Evolutionary conservation across 2,888 invertebrate species (phyloP), one percentile per base, ranked within the genome.

Genomic region (Trissolcus japonicus): DNA sequence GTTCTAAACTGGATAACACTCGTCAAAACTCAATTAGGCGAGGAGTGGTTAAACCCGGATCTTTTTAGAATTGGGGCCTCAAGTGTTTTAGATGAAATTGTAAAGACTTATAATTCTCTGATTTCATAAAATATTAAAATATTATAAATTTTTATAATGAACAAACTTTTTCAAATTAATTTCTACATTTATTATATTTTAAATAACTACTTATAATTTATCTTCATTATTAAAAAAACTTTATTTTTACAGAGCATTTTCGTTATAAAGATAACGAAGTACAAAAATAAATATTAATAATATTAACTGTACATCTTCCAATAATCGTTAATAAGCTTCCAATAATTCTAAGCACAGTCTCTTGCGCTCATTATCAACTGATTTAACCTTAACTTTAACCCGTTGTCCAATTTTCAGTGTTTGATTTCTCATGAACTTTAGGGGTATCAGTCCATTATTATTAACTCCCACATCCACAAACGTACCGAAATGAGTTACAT

Each of bases 11-110:
- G 98, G 97, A 90, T 98, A 82, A 91, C 94, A 4, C 89, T 99
- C 73, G 92, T 98, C 7, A 93, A 95, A 86, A 93, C 93, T 82
- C 94, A 96, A 79, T 91, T 99, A 14, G 99, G 98, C 1, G 90
- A 93, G 62, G 93, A 94, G 14, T 99, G 98, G 98, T 89, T 98
- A 56, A 91, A 91, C 7, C 94, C 94, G 0, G 86, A 93, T 73
- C 90, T 96, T 9, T 98, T 99, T 89, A 93, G 99, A 50, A 95
- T 99, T 81, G 99, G 99, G 35, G 99, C 99, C 53, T 98, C 98
- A 6, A 94, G 95, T 76, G 91, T 99, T 16, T 90, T 99, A 4
- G 93, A 93, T 46, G 95, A 96, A 1, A 65, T 76, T 14, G 53
- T 66, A 0, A 60, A 48, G 25, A 17, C 41, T 13, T 59, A 53